phyloP scores from a whole-genome alignment of 1,140 invertebrate genomes.

The Macrobrachium nipponense region DNA sequence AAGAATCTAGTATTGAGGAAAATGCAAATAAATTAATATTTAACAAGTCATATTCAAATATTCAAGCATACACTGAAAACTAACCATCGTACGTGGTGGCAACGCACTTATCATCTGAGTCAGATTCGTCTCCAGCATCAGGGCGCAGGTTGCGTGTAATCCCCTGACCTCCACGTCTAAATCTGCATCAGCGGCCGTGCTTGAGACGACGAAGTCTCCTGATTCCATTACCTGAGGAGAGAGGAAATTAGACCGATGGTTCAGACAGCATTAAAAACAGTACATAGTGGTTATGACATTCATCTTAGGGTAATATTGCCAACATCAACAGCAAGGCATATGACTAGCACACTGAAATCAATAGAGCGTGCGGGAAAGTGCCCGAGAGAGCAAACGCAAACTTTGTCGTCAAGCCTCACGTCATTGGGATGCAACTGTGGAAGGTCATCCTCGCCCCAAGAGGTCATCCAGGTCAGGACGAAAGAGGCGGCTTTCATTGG shows the following conservation, averaged over 20 bases:
- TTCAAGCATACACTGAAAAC: not conserved
- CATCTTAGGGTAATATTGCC: no score
- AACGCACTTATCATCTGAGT: conserved; percentile 29
- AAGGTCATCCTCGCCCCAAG: conserved; percentile 60
- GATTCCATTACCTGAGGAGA: conserved; percentile 25
- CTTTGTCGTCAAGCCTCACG: not conserved
- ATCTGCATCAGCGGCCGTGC: conserved; percentile 34
- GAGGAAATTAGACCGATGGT: no score
- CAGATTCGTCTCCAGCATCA: conserved; percentile 36
- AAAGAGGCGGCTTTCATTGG: conserved; percentile 49
- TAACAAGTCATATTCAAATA: no score
- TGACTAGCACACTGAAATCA: no score
- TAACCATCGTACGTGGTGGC: conserved; percentile 40
- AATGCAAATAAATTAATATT: no score
- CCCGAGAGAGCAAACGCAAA: not conserved
- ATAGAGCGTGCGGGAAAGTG: no score
- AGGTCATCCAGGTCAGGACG: conserved; percentile 62
- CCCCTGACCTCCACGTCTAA: conserved; percentile 44
- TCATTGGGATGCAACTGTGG: conserved; percentile 55
- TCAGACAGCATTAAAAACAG: not conserved
- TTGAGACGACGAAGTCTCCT: not conserved
- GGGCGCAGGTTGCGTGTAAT: conserved; percentile 41
- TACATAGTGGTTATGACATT: not conserved
- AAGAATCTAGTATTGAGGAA: no score
- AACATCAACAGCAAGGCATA: no score